Evolutionary conservation across 2,888 invertebrate genomes (phyloP).

Genomic region (Acanthacorydalis orientalis): DNA sequence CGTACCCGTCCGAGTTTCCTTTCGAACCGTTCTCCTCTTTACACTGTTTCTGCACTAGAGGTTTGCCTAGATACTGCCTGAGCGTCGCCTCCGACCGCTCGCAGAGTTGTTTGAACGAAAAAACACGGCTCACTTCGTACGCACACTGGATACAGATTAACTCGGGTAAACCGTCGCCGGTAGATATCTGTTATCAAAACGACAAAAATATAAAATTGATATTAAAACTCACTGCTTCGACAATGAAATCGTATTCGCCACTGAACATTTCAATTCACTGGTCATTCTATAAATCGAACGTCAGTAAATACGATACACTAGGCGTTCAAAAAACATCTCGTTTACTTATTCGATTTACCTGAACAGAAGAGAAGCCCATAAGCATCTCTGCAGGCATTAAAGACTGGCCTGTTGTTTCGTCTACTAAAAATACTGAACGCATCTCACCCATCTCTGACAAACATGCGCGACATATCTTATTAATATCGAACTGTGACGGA

Average conservation of each 20-base stretch:
- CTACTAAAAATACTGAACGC: constrained; percentile 27
- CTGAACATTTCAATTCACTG: too few relatives aligned
- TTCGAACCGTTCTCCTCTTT: constrained; percentile 16
- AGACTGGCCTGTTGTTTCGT: constrained; percentile 23
- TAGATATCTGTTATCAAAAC: constrained; percentile 22
- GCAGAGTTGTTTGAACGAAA: constrained; percentile 29
- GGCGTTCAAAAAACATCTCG: too few relatives aligned
- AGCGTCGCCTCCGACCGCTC: constrained; percentile 28
- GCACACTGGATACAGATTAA: constrained; percentile 29
- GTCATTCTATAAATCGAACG: too few relatives aligned
- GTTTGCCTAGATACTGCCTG: constrained; percentile 25
- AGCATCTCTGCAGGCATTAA: constrained; percentile 29
- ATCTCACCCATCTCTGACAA: constrained; percentile 27
- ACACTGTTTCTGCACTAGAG: constrained; percentile 13
- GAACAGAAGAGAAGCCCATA: constrained; percentile 24
- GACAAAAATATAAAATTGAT: background rate
- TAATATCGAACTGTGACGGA: constrained; percentile 20
- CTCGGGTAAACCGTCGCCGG: constrained; percentile 28
- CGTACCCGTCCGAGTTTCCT: constrained; percentile 15
- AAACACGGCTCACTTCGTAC: constrained; percentile 27
- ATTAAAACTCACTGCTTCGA: too few relatives aligned
- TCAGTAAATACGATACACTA: too few relatives aligned
- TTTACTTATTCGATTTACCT: constrained; percentile 18
- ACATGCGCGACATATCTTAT: constrained; percentile 30
- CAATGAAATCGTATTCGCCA: too few relatives aligned